Evolutionary conservation across 2,797 vertebrate genomes (phyloP).

Genomic region (Coregonus suidteri): DNA sequence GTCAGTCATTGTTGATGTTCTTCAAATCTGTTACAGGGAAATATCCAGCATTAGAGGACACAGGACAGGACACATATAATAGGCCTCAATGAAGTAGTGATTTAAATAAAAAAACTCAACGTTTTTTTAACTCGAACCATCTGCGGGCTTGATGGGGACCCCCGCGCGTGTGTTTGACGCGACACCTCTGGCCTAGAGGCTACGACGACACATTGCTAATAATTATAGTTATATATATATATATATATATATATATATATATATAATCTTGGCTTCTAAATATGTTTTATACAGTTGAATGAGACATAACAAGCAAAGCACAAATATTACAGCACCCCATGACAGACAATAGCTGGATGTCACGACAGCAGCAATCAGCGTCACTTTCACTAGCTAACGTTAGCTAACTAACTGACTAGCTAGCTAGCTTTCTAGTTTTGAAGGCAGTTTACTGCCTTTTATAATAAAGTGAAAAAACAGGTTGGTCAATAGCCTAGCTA

Average conservation of each 20-base stretch:
- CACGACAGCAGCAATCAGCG: slow-evolving; percentile 1
- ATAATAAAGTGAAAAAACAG: neutral
- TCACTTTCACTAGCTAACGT: neutral
- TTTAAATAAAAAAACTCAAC: neutral
- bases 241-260: neutral
- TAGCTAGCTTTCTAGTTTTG: no score
- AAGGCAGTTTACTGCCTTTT: neutral
- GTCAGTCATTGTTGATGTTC: slow-evolving; percentile 89
- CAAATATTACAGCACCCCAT: neutral
- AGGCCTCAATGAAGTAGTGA: no score
- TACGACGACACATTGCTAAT: neutral
- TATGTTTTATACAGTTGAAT: neutral
- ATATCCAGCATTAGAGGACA: neutral
- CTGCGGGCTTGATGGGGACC: no score
- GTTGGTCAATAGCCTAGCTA: neutral
- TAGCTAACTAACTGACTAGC: neutral
- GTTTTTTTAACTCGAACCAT: no score
- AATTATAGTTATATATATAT: neutral
- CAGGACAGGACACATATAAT: neutral
- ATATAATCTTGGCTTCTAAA: neutral
- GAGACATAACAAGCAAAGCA: neutral
- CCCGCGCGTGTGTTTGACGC: no score
- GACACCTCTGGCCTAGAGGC: neutral
- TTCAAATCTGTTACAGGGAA: slow-evolving; percentile 65
- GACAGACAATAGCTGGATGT: neutral